Base-by-base conservation (phyloP, 2,888 invertebrate species). In the Drosophila atripex region DNA sequence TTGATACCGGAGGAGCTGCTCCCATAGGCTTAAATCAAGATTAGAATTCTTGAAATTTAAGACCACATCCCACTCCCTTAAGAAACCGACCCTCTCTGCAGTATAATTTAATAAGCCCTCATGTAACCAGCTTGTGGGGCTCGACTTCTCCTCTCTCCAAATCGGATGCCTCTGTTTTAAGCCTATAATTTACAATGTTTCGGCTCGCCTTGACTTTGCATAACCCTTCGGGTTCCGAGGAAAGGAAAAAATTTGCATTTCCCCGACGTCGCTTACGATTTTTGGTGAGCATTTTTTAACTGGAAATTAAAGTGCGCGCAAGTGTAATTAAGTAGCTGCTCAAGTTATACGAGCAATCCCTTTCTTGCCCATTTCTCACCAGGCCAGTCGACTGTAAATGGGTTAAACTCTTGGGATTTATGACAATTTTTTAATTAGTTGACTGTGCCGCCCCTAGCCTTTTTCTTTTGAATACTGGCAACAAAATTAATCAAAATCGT, bases 291-390 rank as follows among this genome's bases (percentile, higher is more conserved):
- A 57, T 57, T 73, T 71, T 45, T 65, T 57, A 77, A 73, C 69
- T 75, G 59, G 71, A 86, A 83, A 86, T 83, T 83, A 86, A 88
- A 83, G 88, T 86, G 86, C 76, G 83, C 84, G 88, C 86, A 80
- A 83, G 88, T 88, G 83, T 83, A 88, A 83, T 83, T 83, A 83
- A 83, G 86, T 88, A 84, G 86, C 80, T 84, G 80, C 77, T 75
- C 64, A 80, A 79, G 54, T 64, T 78, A 72, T 72, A 61, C 38
- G 35, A 14, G 73, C 60, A 86, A 76, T 78, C 69, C 80, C 65
- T 70, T 70, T 64, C 32, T 51, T 16, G 61, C 47, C 80, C 80
- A 82, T 87, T 79, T 77, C 75, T 86, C 61, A 73, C 43, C 65
- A 65, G 61, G 53, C 66, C 64, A 83, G 66, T 88, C 84, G 56